A percentile compares a stretch with the other conserved stretches of the same genome.
phyloP scores from a whole-genome alignment of 2,113 vertebrate genomes.

The Peucedramus taeniatus region DNA sequence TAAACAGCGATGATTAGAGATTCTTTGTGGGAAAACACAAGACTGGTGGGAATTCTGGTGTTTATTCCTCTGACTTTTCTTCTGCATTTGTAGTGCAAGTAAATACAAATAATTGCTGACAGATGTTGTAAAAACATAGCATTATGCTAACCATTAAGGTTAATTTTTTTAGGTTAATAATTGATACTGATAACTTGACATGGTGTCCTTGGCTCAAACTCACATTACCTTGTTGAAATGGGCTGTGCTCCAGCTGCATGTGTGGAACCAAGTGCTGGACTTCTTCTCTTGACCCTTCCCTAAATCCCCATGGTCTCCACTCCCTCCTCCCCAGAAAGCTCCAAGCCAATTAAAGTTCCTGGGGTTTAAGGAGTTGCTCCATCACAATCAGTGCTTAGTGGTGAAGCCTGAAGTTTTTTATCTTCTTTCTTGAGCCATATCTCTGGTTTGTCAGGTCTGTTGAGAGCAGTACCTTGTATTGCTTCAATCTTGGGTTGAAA shows the following conservation, averaged over 20 bases:
- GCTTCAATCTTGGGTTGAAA: neutral
- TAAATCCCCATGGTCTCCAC: neutral
- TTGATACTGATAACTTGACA: neutral
- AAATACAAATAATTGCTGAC: conserved; percentile 59
- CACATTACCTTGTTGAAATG: neutral
- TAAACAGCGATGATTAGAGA: neutral
- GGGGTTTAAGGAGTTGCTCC: neutral
- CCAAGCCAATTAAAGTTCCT: neutral
- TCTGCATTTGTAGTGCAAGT: neutral
- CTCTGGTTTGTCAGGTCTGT: neutral
- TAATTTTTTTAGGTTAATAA: neutral
- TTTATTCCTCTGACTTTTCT: conserved; percentile 30
- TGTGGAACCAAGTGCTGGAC: neutral
- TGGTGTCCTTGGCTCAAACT: neutral
- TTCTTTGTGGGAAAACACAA: neutral
- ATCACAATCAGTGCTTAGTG: neutral
- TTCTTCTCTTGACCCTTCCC: neutral
- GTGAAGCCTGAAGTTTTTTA: neutral
- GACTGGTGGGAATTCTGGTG: conserved; percentile 23
- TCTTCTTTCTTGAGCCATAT: neutral
- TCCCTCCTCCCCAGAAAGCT: neutral
- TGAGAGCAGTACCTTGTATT: neutral
- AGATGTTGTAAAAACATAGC: conserved; percentile 3
- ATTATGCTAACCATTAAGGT: neutral
- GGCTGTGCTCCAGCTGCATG: neutral